phyloP scores from a whole-genome alignment of 2,888 invertebrate species.

The Hydriomena furcata region DNA sequence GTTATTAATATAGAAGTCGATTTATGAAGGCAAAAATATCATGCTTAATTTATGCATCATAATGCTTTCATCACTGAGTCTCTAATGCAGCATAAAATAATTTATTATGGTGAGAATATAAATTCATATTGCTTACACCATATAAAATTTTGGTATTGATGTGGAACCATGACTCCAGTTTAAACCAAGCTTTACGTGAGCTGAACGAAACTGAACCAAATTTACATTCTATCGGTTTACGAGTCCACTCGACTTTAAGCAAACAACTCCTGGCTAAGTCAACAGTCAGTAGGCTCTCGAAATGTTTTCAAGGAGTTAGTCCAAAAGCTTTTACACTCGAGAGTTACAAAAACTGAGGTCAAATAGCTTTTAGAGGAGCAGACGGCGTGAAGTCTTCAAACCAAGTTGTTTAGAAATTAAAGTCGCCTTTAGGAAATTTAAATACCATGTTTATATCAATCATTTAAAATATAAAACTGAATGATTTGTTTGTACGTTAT shows the following conservation, averaged over 20 bases:
- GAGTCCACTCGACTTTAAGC: constrained; percentile 41
- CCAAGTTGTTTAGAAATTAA: constrained; percentile 4
- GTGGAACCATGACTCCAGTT: constrained; percentile 9
- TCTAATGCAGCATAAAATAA: too few relatives aligned
- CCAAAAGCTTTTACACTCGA: constrained; percentile 30
- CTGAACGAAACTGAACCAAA: constrained; percentile 46
- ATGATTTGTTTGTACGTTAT: too few relatives aligned
- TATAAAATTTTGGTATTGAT: too few relatives aligned
- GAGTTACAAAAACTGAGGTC: constrained; percentile 15
- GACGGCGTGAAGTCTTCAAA: constrained; percentile 5
- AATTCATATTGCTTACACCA: too few relatives aligned
- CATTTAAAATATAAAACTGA: too few relatives aligned
- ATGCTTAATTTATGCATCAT: too few relatives aligned
- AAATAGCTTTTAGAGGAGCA: constrained; percentile 10
- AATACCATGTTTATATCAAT: too few relatives aligned
- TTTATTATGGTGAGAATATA: too few relatives aligned
- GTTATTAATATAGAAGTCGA: too few relatives aligned
- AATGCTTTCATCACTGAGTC: too few relatives aligned
- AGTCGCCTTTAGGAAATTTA: too few relatives aligned
- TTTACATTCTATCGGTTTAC: constrained; percentile 68
- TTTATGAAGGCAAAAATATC: too few relatives aligned
- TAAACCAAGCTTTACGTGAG: constrained; percentile 14
- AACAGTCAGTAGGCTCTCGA: constrained; percentile 38
- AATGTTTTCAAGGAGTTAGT: constrained; percentile 28
- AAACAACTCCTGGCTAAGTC: constrained; percentile 53